A percentile compares a stretch with the other conserved stretches of the same genome.
These are phyloP conservation scores for Aradus depressus DNA, from an alignment of 2,888 invertebrate species.

Conservation along the genomic window DNA sequence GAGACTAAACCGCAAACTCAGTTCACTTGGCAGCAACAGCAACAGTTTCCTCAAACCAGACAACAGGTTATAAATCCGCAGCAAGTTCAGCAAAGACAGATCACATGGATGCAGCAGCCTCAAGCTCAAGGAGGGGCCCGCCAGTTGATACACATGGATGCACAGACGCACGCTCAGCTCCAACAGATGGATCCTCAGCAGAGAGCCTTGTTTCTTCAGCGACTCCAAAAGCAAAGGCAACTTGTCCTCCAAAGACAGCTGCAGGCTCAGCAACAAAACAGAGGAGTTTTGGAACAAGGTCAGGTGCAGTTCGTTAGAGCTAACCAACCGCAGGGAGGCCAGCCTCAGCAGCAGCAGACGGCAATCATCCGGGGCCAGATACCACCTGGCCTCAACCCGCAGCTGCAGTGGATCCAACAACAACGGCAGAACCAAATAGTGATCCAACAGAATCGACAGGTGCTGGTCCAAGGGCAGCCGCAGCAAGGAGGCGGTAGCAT, in stretches of 20 bases:
- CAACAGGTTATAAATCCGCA: conserved; percentile 32
- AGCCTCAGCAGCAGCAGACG: conserved; percentile 40
- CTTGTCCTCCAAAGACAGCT: conserved; percentile 46
- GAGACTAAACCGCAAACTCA: conserved; percentile 30
- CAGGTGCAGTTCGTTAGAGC: conserved; percentile 20
- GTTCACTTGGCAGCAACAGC: conserved; percentile 32
- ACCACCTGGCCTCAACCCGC: conserved; percentile 32
- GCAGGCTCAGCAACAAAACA: conserved; percentile 33
- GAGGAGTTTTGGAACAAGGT: conserved; percentile 17
- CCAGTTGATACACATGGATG: conserved; percentile 69
- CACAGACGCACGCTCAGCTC: conserved; percentile 69
- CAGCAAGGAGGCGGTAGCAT: conserved; percentile 19
- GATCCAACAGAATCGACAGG: conserved; percentile 35
- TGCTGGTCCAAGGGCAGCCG: conserved; percentile 37
- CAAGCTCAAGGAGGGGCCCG: conserved; percentile 39
- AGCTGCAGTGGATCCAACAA: conserved; percentile 43
- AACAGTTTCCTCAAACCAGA: conserved; percentile 31
- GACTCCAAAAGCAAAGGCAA: conserved; percentile 52
- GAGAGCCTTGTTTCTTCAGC: conserved; percentile 63
- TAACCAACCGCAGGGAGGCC: conserved; percentile 30
- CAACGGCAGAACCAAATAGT: conserved; percentile 42
- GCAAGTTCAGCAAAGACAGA: conserved; percentile 35
- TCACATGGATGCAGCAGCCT: conserved; percentile 27
- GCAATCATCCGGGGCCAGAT: conserved; percentile 53
- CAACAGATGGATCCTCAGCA: conserved; percentile 73